Percentiles rank a stretch among this genome's conserved stretches.
These are phyloP conservation scores for Mormyrus lacerda DNA, from an alignment of 2,113 vertebrate genomes.

Conservation along the genomic window DNA sequence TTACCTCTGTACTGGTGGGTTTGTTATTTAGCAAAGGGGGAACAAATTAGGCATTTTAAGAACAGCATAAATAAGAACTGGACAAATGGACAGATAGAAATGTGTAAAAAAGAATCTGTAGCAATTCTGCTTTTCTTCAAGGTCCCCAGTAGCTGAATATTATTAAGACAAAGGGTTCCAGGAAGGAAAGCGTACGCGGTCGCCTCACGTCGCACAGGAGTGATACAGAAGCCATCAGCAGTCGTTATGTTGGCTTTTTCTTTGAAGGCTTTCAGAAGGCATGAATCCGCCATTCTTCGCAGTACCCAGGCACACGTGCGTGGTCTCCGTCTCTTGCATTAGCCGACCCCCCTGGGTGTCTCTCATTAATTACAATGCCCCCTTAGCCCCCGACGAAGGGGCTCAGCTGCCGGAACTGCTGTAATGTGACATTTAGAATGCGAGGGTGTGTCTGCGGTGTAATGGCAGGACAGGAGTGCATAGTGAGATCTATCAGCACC, in stretches of 20 bases:
- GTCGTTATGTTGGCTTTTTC: not conserved
- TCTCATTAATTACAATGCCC: not conserved
- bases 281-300: not conserved
- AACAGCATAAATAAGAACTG: not conserved
- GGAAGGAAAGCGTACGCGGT: not conserved
- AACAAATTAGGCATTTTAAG: not conserved
- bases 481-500: not conserved
- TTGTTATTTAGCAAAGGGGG: not conserved
- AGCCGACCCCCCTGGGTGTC: not conserved
- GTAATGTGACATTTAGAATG: conserved; percentile 1
- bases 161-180: not conserved
- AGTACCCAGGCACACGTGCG: not conserved
- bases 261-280: not conserved
- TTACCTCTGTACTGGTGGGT: not conserved
- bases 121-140: not conserved
- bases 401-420: not conserved
- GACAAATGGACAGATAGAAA: not conserved
- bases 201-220: not conserved
- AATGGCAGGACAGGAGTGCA: not conserved
- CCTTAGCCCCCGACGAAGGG: not conserved
- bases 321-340: not conserved
- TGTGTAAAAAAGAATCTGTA: not conserved
- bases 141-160: not conserved
- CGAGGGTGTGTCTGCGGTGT: not conserved
- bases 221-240: not conserved